Evolutionary conservation across 2,113 vertebrate species (phyloP).

Genomic region (Dasyornis broadbenti): DNA sequence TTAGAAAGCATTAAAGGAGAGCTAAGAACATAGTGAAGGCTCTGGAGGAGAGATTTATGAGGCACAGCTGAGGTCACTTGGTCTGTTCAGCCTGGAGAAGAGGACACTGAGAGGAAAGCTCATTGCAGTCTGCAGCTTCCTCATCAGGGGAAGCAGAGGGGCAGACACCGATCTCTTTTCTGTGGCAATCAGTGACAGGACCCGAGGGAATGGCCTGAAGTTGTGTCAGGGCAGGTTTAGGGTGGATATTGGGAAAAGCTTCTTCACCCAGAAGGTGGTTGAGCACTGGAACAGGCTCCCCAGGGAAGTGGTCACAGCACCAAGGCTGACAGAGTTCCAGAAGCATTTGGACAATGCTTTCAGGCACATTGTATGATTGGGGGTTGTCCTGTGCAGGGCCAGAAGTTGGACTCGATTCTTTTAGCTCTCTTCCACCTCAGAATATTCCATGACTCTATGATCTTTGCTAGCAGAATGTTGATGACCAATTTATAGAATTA

Average conservation of each 20-base stretch:
- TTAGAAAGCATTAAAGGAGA: neutral
- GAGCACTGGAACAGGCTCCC: neutral
- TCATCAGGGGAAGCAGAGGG: neutral
- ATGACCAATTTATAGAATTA: neutral
- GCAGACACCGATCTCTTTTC: neutral
- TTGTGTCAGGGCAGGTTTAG: neutral
- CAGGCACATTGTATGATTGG: too few relatives aligned
- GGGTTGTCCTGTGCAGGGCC: neutral
- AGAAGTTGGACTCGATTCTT: neutral
- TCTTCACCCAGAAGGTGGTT: neutral
- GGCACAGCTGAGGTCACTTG: neutral
- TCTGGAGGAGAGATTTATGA: neutral
- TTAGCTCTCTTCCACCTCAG: neutral
- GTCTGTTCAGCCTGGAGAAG: neutral
- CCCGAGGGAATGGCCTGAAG: accelerated
- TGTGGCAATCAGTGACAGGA: neutral
- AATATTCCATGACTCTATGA: neutral
- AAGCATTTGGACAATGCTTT: neutral
- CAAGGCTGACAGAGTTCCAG: neutral
- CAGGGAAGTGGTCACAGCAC: too few relatives aligned
- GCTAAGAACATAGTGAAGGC: neutral
- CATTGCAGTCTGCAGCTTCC: neutral
- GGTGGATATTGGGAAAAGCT: neutral
- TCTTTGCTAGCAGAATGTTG: neutral
- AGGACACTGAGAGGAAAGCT: neutral